Percentiles rank a stretch among this genome's conserved stretches.
phyloP scores from a whole-genome alignment of 92 coral and sea anemone genomes.

The Paramuricea clavata region DNA sequence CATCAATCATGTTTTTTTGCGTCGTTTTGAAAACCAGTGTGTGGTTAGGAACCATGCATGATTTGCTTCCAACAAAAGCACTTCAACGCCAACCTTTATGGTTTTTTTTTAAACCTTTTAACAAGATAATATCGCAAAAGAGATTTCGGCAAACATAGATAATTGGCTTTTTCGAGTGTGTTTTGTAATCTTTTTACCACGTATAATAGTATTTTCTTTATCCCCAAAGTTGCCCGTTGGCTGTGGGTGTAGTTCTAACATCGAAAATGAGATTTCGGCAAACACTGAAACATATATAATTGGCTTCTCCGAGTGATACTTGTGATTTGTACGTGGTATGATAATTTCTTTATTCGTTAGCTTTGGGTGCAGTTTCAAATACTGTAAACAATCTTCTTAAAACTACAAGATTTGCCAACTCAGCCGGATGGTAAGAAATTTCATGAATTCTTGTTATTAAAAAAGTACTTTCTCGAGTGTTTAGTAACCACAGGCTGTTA shows the following conservation, averaged over 20 bases:
- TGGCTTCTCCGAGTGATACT: neutral
- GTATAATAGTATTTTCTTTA: neutral
- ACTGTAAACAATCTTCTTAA: constrained; percentile 1
- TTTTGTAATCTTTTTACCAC: neutral
- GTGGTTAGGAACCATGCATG: neutral
- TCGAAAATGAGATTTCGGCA: neutral
- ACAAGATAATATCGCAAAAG: neutral
- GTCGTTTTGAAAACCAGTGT: neutral
- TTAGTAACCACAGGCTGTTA: neutral
- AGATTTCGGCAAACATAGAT: neutral
- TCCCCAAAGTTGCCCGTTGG: neutral
- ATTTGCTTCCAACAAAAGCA: neutral
- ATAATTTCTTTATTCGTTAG: neutral
- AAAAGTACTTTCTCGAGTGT: neutral
- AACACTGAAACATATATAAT: neutral
- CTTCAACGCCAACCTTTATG: neutral
- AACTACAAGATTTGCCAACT: neutral
- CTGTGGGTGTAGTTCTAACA: neutral
- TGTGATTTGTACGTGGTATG: neutral
- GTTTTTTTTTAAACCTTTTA: neutral
- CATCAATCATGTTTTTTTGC: constrained; percentile 2
- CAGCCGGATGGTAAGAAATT: constrained; percentile 13
- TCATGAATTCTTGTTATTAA: neutral
- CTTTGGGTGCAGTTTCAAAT: neutral
- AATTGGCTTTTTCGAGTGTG: neutral